A percentile compares a stretch with the other conserved stretches of the same genome.
Evolutionary conservation across 2,113 vertebrate species (phyloP).

Genomic region (Phrynocephalus versicolor): DNA sequence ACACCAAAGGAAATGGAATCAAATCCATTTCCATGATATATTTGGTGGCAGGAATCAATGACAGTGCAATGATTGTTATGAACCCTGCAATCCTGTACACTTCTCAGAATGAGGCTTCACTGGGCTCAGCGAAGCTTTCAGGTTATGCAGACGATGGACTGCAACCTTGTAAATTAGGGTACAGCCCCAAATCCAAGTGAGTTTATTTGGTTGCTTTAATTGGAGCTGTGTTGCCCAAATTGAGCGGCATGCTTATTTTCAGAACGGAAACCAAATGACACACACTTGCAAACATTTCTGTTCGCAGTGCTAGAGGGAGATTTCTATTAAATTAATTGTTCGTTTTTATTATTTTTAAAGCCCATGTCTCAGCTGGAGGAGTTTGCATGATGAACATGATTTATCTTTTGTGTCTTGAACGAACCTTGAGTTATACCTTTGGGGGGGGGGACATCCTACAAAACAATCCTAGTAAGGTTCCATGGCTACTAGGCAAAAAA

Average conservation of each 20-base stretch:
- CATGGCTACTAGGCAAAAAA: background rate
- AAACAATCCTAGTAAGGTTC: background rate
- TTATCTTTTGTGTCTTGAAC: conserved; percentile 1
- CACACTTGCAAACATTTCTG: too few relatives aligned
- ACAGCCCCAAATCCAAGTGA: too few relatives aligned
- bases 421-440: background rate
- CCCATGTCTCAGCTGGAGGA: too few relatives aligned
- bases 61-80: background rate
- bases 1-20: background rate
- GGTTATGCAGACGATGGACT: too few relatives aligned
- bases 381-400: background rate
- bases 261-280: background rate
- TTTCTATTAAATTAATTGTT: too few relatives aligned
- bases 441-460: background rate
- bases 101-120: too few relatives aligned
- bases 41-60: too few relatives aligned
- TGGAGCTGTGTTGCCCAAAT: background rate
- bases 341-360: too few relatives aligned
- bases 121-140: background rate
- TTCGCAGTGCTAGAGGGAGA: too few relatives aligned
- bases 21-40: background rate
- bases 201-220: background rate
- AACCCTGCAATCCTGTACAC: too few relatives aligned
- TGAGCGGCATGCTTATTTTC: background rate
- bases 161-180: too few relatives aligned